A percentile compares a stretch with the other conserved stretches of the same genome.
phyloP scores from a whole-genome alignment of 2,113 vertebrate species.

The Leptocoma aspasia region DNA sequence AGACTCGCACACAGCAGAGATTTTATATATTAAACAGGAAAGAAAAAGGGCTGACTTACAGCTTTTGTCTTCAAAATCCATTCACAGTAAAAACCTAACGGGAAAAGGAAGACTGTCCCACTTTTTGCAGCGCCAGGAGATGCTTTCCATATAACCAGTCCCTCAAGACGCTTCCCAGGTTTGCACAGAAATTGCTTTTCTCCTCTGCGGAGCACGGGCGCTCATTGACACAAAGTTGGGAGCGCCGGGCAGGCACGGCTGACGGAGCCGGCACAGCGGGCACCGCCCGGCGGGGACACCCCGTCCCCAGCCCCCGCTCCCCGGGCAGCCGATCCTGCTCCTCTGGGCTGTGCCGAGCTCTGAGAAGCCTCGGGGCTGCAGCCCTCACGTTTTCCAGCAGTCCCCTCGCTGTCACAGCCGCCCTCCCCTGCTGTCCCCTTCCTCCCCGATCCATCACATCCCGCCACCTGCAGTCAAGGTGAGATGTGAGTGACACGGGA shows the following conservation, averaged over 20 bases:
- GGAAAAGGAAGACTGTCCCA: slow-evolving; percentile 7
- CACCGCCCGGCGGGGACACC: too few species aligned
- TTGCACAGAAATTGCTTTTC: not conserved
- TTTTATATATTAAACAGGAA: slow-evolving; percentile 29
- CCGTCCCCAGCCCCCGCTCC: not conserved
- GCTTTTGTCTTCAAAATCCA: slow-evolving; percentile 47
- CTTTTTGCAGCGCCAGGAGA: slow-evolving; percentile 13
- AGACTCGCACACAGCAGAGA: not conserved
- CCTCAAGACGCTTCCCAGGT: not conserved
- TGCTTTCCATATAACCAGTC: not conserved
- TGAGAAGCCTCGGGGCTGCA: not conserved
- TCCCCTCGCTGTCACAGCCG: not conserved
- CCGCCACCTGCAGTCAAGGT: not conserved
- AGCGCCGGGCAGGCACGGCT: not conserved
- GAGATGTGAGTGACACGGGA: not conserved
- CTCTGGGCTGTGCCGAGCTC: not conserved
- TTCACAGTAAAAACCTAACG: slow-evolving; percentile 16
- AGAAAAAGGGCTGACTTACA: slow-evolving; percentile 37
- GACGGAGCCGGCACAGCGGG: fast-evolving
- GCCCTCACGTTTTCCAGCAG: not conserved
- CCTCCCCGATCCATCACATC: not conserved
- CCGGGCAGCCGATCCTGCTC: fast-evolving
- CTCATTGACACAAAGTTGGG: not conserved
- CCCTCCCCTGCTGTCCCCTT: not conserved
- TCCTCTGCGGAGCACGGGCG: not conserved